These are phyloP conservation scores for Chionomys nivalis DNA, from an alignment of 2,113 vertebrate species.

Conservation along the genomic window DNA sequence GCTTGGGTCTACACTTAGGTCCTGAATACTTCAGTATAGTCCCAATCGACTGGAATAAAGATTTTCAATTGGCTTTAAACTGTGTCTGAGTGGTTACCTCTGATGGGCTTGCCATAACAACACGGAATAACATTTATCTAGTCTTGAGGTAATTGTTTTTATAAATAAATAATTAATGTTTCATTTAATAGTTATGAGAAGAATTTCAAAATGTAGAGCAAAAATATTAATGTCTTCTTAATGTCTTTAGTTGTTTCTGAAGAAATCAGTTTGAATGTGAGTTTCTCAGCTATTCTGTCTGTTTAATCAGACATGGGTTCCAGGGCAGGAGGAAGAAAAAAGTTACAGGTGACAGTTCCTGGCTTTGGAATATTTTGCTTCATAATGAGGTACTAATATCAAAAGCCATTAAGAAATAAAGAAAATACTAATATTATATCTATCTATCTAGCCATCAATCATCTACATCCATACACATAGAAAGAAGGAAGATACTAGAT, in stretches of 20 bases:
- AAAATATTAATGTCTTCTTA: not conserved
- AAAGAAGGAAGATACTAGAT: not conserved
- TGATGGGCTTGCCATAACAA: not conserved
- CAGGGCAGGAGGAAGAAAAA: not conserved
- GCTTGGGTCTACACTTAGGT: not conserved
- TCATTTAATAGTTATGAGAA: not conserved
- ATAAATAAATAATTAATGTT: not conserved
- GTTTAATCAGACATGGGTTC: not conserved
- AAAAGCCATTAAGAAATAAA: not conserved
- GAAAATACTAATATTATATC: not conserved
- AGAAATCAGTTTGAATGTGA: constrained; percentile 26
- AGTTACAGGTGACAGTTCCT: not conserved
- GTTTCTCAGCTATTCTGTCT: not conserved
- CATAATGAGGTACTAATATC: not conserved
- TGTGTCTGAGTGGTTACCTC: too few relatives aligned
- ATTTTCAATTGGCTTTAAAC: not conserved
- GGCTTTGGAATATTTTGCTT: not conserved
- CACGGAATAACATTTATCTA: not conserved
- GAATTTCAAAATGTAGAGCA: not conserved
- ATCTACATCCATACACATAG: not conserved
- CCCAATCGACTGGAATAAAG: not conserved
- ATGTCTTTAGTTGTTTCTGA: not conserved
- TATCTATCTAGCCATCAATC: not conserved
- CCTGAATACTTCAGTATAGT: not conserved
- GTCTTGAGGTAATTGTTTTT: constrained; percentile 5